phyloP scores from a whole-genome alignment of 1,140 invertebrate species.

The Hyphantria cunea region DNA sequence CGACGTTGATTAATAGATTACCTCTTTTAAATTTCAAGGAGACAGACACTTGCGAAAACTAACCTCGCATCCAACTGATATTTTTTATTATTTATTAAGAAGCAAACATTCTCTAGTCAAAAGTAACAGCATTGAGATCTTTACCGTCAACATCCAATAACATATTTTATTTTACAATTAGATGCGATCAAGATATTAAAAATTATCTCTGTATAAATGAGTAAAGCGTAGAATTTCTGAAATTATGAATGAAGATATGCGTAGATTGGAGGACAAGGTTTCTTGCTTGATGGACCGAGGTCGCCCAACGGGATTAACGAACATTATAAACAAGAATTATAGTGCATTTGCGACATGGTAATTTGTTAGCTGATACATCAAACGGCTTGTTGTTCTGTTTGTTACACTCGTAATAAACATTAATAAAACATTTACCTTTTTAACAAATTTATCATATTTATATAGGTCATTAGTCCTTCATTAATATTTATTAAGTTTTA shows the following conservation, averaged over 20 bases:
- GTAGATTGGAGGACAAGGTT: constrained; percentile 18
- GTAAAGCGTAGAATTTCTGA: constrained; percentile 5
- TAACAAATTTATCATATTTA: too few species aligned
- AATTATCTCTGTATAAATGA: background rate
- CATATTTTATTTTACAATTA: constrained; percentile 11
- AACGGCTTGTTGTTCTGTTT: constrained; percentile 19
- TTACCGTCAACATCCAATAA: constrained; percentile 7
- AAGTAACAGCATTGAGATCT: constrained; percentile 12
- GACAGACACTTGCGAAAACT: constrained; percentile 9
- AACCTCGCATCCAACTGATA: constrained; percentile 5
- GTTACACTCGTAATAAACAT: background rate
- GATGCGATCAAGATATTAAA: constrained; percentile 7
- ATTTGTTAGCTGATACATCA: constrained; percentile 23
- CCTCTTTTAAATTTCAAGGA: constrained; percentile 15
- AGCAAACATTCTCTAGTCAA: background rate
- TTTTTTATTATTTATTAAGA: background rate
- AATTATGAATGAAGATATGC: constrained; percentile 25
- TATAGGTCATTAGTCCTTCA: too few species aligned
- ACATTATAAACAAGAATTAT: constrained; percentile 23
- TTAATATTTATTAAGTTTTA: too few species aligned
- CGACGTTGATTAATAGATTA: constrained; percentile 15
- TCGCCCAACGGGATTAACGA: constrained; percentile 6
- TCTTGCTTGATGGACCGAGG: constrained; percentile 19
- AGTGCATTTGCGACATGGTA: constrained; percentile 20
- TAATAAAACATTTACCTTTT: too few species aligned